phyloP scores from a whole-genome alignment of 2,113 vertebrate species.

The Tachycineta bicolor region DNA sequence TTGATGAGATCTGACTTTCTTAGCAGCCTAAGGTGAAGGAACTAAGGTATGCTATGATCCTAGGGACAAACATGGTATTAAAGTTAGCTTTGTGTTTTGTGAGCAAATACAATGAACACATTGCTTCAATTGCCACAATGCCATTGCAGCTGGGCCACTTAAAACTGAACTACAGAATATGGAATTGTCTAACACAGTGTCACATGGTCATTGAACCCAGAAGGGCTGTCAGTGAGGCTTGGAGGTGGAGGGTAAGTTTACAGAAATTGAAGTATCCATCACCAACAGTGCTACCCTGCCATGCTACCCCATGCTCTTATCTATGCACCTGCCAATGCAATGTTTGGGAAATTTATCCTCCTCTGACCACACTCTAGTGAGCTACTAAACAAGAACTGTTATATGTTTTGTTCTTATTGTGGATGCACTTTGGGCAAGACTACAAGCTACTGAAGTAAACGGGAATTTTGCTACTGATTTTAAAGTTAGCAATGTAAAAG shows the following conservation, averaged over 20 bases:
- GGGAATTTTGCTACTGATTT: background rate
- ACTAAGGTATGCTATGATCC: background rate
- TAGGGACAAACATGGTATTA: background rate
- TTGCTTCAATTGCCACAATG: background rate
- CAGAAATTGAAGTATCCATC: background rate
- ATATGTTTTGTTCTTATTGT: background rate
- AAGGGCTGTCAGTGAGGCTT: background rate
- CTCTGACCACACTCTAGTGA: background rate
- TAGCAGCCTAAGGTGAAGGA: background rate
- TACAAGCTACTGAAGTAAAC: background rate
- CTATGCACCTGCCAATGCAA: background rate
- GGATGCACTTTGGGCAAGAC: background rate
- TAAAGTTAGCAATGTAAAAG: background rate
- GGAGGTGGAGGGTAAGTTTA: accelerated
- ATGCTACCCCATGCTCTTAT: background rate
- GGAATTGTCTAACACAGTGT: background rate
- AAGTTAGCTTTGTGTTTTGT: background rate
- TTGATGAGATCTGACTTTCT: background rate
- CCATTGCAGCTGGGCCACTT: accelerated
- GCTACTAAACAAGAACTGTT: background rate
- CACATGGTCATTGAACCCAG: background rate
- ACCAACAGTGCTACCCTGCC: accelerated
- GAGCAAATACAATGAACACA: background rate
- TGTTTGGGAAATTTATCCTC: background rate
- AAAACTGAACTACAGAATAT: background rate